Conservation (phyloP, 2,888 invertebrate species). For the Boloria euphrosyne region DNA sequence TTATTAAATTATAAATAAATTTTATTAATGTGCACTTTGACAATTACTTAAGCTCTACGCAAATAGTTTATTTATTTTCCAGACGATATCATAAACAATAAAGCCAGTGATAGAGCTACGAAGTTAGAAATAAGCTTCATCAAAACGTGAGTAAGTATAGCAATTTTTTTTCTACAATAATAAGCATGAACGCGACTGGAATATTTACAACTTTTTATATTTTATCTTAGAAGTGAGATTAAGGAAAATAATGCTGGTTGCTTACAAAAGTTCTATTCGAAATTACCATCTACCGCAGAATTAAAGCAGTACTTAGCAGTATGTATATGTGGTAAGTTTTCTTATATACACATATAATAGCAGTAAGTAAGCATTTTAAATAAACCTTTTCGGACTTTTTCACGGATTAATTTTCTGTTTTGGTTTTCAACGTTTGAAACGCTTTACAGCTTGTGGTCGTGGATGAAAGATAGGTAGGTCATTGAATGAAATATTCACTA, state of each 20-base stretch:
- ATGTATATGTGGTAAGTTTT: slow-evolving; percentile 12
- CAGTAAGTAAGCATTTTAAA: too few relatives aligned
- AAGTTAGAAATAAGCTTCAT: slow-evolving; percentile 56
- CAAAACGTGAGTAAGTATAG: slow-evolving; percentile 79
- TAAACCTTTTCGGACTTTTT: too few relatives aligned
- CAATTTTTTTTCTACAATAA: slow-evolving; percentile 6
- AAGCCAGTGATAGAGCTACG: slow-evolving; percentile 48
- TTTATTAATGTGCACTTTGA: too few relatives aligned
- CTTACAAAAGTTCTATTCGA: not conserved
- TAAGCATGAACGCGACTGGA: not conserved
- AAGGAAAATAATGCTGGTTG: not conserved
- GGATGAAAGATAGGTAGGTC: too few relatives aligned
- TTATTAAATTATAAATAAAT: too few relatives aligned
- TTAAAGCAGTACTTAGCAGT: slow-evolving; percentile 10
- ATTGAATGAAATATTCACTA: too few relatives aligned
- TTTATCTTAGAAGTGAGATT: slow-evolving; percentile 1
- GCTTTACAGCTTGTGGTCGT: too few relatives aligned
- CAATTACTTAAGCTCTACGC: too few relatives aligned
- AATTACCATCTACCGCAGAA: slow-evolving; percentile 5
- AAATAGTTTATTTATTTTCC: slow-evolving; percentile 43
- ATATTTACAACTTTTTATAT: not conserved
- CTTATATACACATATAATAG: not conserved
- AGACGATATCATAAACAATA: slow-evolving; percentile 54
- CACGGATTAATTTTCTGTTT: too few relatives aligned
- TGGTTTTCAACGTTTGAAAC: too few relatives aligned